Base-by-base conservation (phyloP, 2,113 vertebrate genomes). In the Malurus cyaneus region DNA sequence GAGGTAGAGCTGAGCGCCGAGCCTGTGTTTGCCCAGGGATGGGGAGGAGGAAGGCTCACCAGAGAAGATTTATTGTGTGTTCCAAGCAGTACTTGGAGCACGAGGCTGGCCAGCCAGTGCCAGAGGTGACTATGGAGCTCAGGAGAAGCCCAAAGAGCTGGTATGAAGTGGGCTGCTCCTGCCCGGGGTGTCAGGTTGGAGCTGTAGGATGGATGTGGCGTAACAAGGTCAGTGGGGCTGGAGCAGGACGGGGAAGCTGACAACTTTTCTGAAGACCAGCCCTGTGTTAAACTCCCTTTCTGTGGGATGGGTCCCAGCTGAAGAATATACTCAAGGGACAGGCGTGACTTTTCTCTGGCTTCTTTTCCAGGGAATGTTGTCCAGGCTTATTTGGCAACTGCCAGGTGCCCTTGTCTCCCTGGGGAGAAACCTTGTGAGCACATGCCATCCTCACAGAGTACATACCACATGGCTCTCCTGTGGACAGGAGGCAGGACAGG, bases 51-150 rank as follows among this genome's bases (percentile, higher is more conserved):
- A 84, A 46, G 17, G 32, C 6, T 64, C 50, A 13, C 13, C 36
- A 12, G 26, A 14, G 4, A 25, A 64, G 3, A 9, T 5, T 4
- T 0, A 18, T 2, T 0, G 32, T 24, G 16, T 5, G 65, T 24
- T 11, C 61, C 78, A 29, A 17, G 14, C 5, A 4, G 39, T 24
- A 11, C 42, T 3, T 39, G 26, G n/a, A 66, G n/a, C 9, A 6
- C 2, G 28, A 67, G 52, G 13, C n/a, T 73, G 53, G 12, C 2
- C 41, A 34, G 4, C 21, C 42, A 4, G 42, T 42, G 59, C 14
- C 42, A 29, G 56, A 56, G 72, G 72, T 28, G 49, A 44, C 42
- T 28, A 32, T 19, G 57, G 72, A 24, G 50, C 18, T 28, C 49
- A 70, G 66, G 34, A 14, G 1, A 5, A 23, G 12, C 50, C 21